phyloP scores from a whole-genome alignment of 2,113 vertebrate genomes.

The Nycticebus coucang region DNA sequence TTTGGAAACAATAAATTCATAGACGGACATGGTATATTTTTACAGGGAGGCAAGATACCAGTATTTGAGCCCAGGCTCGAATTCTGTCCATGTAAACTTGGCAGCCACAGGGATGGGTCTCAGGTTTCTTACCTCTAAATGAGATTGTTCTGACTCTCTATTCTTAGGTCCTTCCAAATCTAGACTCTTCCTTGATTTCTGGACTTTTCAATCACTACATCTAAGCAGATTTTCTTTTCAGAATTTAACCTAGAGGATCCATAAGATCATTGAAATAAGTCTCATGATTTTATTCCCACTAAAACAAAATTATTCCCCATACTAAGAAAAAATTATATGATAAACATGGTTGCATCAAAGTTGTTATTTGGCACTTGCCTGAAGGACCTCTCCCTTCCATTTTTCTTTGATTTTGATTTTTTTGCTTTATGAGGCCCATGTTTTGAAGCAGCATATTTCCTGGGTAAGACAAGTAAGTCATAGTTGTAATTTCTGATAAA shows the following conservation, averaged over 20 bases:
- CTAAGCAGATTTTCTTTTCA: background rate
- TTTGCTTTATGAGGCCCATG: background rate
- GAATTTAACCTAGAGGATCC: background rate
- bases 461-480: background rate
- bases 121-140: background rate
- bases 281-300: background rate
- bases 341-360: background rate
- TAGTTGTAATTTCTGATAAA: background rate
- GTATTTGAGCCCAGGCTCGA: background rate
- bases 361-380: background rate
- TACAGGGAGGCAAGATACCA: background rate
- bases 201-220: background rate
- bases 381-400: background rate
- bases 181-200: background rate
- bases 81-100: background rate
- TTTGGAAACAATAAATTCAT: background rate
- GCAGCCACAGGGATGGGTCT: background rate
- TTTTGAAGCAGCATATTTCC: background rate
- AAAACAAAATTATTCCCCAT: background rate
- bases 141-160: background rate
- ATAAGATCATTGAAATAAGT: background rate
- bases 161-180: background rate
- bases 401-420: background rate
- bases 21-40: background rate
- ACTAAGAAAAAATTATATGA: background rate